Conservation (phyloP, 2,888 invertebrate species). For the Aelia acuminata region DNA sequence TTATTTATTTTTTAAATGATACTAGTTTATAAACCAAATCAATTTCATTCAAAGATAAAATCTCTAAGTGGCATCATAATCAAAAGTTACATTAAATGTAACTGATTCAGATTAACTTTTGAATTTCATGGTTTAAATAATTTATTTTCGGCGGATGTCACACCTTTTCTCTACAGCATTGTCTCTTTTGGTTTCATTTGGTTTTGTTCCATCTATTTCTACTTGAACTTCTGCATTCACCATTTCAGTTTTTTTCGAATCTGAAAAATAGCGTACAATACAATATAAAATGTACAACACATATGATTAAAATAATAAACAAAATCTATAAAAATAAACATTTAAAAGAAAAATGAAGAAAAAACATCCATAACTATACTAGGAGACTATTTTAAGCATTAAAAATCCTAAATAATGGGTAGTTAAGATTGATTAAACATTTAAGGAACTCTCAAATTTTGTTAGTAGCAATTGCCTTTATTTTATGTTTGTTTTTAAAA, state of each 20-base stretch:
- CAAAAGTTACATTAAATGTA: not conserved
- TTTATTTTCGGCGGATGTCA: not conserved
- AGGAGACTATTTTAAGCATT: not conserved
- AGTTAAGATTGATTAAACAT: not conserved
- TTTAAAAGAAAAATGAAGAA: not conserved
- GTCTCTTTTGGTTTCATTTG: slow-evolving; percentile 6
- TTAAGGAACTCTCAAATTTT: not conserved
- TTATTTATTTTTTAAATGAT: not conserved
- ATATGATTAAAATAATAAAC: not conserved
- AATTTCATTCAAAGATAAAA: not conserved
- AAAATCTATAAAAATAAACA: not conserved
- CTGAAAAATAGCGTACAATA: not conserved
- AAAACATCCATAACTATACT: not conserved
- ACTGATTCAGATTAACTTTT: not conserved
- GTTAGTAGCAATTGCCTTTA: not conserved
- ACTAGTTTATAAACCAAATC: not conserved
- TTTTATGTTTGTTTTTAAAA: not conserved
- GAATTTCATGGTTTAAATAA: not conserved
- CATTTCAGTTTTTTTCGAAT: slow-evolving; percentile 47
- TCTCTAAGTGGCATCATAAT: not conserved
- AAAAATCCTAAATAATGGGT: not conserved
- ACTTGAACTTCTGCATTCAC: slow-evolving; percentile 61
- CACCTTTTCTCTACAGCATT: slow-evolving; percentile 26
- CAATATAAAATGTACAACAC: not conserved
- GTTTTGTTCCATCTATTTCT: slow-evolving; percentile 43